A percentile compares a stretch with the other conserved stretches of the same genome.
Conservation (phyloP, 1,140 invertebrate genomes). For the Nephila pilipes region DNA sequence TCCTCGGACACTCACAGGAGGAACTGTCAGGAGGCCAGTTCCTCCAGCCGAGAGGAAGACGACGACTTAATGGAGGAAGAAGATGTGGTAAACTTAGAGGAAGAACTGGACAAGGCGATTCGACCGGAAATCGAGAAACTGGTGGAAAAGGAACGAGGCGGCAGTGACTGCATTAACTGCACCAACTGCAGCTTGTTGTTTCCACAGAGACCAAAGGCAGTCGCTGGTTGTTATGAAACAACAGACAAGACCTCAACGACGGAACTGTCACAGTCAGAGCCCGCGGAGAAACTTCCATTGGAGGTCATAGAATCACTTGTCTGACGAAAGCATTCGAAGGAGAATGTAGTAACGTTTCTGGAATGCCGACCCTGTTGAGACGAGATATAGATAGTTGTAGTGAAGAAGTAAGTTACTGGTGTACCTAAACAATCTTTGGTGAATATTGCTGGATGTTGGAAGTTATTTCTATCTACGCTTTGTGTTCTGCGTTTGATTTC, state of each 20-base stretch:
- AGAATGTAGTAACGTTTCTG: not conserved
- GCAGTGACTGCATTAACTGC: conserved; percentile 59
- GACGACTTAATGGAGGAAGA: not conserved
- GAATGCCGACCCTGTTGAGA: not conserved
- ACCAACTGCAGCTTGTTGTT: conserved; percentile 68
- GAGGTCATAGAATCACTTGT: conserved; percentile 26
- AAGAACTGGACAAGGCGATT: conserved; percentile 58
- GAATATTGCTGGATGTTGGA: too few relatives aligned
- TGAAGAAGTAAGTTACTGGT: too few relatives aligned
- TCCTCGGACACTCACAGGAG: conserved; percentile 14
- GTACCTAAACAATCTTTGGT: too few relatives aligned
- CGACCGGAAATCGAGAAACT: conserved; percentile 60
- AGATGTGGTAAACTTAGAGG: not conserved
- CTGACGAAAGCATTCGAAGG: not conserved
- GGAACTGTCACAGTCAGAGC: conserved; percentile 52
- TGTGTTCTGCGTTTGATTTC: not conserved
- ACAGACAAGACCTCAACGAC: conserved; percentile 49
- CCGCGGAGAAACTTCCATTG: not conserved
- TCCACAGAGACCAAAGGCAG: not conserved
- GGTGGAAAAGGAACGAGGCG: conserved; percentile 2
- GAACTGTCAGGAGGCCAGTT: conserved; percentile 31
- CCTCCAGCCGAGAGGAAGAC: conserved; percentile 43
- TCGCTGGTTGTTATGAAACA: not conserved
- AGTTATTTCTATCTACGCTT: too few relatives aligned
- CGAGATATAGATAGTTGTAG: too few relatives aligned